Percentiles rank a stretch among this genome's conserved stretches.
Evolutionary conservation across 1,140 invertebrate genomes (phyloP).

Genomic region (Ctenoplectra terminalis): DNA sequence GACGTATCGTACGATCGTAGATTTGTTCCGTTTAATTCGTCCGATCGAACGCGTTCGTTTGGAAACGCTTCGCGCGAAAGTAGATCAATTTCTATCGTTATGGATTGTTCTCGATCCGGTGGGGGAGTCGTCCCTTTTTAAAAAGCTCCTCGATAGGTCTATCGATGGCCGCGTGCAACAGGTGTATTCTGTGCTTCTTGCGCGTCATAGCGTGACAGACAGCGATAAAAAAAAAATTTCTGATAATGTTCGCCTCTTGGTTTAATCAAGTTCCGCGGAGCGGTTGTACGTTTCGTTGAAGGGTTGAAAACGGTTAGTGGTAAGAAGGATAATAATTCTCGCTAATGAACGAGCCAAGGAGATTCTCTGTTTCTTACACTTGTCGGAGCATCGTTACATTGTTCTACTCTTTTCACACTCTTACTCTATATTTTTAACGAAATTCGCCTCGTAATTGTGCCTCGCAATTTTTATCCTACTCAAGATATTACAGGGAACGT

Average conservation of each 20-base stretch:
- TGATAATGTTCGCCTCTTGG: constrained; percentile 19
- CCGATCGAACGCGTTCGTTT: constrained; percentile 30
- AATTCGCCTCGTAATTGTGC: not conserved
- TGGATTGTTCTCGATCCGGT: constrained; percentile 35
- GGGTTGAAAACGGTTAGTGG: not conserved
- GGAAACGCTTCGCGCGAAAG: not conserved
- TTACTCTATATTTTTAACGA: no score
- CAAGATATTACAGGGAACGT: not conserved
- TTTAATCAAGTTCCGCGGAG: not conserved
- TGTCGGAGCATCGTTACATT: no score
- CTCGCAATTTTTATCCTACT: no score
- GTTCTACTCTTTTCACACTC: no score
- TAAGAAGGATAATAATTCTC: not conserved
- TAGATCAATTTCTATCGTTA: constrained; percentile 38
- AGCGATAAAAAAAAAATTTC: constrained; percentile 29
- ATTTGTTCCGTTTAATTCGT: constrained; percentile 49
- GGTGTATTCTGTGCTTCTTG: constrained; percentile 57
- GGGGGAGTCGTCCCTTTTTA: constrained; percentile 26
- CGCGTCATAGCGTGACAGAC: constrained; percentile 38
- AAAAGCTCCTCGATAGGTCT: constrained; percentile 65
- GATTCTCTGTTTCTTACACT: no score
- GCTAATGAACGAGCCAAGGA: no score
- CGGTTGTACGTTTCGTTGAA: not conserved
- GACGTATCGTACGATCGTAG: not conserved
- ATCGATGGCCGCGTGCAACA: constrained; percentile 66